Base-by-base conservation (phyloP, 2,888 invertebrate genomes). In the Drosophila neonasuta region DNA sequence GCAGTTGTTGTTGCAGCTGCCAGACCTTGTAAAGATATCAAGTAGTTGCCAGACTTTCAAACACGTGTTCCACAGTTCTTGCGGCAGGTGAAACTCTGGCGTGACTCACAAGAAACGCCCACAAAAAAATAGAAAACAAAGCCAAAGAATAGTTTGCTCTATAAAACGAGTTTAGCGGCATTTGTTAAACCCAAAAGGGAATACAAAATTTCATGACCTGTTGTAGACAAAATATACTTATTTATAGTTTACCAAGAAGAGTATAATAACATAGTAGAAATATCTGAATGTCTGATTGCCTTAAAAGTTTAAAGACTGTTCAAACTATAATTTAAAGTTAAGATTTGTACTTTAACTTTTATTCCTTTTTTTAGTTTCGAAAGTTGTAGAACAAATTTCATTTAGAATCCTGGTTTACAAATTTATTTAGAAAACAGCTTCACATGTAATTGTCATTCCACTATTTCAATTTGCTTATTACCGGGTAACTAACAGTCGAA, bases 31-130 rank as follows among this genome's bases (percentile, higher is more conserved):
- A 46, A 15, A 9, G 42, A 30, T 13, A 20, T 15, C 36, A 34
- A 13, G 36, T 59, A 39, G 41, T 65, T 79, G 72, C 58, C 58
- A 76, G 76, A 77, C 77, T 80, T 83, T 80, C 71, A 70, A 83
- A 80, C 80, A 80, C 80, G 80, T 80, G 80, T 67, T 70, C 61
- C 62, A 55, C 48, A 30, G 51, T 54, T 48, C 29, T 58, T 41
- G 17, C 30, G 8, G 10, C 49, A 79, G 80, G 83, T 80, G 82
- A 70, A 80, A 80, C 80, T 70, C 42, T 29, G 34, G 36, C 64
- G 59, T 80, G 84, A 83, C 66, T 80, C 80, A 83, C 24, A 20
- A 34, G 46, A 49, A 62, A 72, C 83, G 78, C 83, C 80, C 69
- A 83, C 80, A 41, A 58, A 57, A 58, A 20, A 57, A 1, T 15